A percentile compares a stretch with the other conserved stretches of the same genome.
phyloP scores from a whole-genome alignment of 2,888 invertebrate species.

The Clusia tigrina region DNA sequence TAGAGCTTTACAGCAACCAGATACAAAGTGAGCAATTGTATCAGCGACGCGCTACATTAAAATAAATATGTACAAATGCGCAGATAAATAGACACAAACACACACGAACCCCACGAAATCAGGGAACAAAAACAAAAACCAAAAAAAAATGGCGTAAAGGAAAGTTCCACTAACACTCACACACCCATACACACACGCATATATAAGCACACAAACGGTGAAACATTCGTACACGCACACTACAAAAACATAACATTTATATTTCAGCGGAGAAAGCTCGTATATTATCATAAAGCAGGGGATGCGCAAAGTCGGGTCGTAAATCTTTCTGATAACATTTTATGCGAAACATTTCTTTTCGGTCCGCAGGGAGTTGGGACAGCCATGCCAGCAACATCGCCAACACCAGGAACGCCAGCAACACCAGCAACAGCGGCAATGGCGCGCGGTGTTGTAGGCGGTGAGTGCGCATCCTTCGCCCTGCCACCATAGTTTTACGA shows the following conservation, averaged over 20 bases:
- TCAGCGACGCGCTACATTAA: slow-evolving; percentile 48
- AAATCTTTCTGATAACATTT: slow-evolving; percentile 66
- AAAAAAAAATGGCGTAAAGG: slow-evolving; percentile 49
- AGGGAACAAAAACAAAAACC: slow-evolving; percentile 21
- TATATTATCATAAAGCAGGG: slow-evolving; percentile 65
- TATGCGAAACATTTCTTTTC: slow-evolving; percentile 65
- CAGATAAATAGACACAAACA: slow-evolving; percentile 38
- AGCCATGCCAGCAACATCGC: slow-evolving; percentile 32
- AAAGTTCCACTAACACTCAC: slow-evolving; percentile 26
- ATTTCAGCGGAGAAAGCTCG: slow-evolving; percentile 65
- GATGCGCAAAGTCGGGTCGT: slow-evolving; percentile 66
- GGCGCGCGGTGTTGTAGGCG: neutral
- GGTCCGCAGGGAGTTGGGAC: slow-evolving; percentile 46
- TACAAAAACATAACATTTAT: slow-evolving; percentile 55
- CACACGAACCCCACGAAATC: neutral
- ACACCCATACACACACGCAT: slow-evolving; percentile 12
- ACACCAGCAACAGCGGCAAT: slow-evolving; percentile 23
- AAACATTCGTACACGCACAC: slow-evolving; percentile 39
- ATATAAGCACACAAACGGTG: slow-evolving; percentile 30
- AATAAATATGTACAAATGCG: slow-evolving; percentile 58
- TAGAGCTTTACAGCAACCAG: neutral
- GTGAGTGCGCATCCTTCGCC: neutral
- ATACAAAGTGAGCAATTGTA: slow-evolving; percentile 51
- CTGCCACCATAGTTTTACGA: slow-evolving; percentile 22
- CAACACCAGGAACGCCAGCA: slow-evolving; percentile 22